These are phyloP conservation scores for Caenorhabditis sp. DNA, from an alignment of 2,888 invertebrate species.

Conservation along the genomic window DNA sequence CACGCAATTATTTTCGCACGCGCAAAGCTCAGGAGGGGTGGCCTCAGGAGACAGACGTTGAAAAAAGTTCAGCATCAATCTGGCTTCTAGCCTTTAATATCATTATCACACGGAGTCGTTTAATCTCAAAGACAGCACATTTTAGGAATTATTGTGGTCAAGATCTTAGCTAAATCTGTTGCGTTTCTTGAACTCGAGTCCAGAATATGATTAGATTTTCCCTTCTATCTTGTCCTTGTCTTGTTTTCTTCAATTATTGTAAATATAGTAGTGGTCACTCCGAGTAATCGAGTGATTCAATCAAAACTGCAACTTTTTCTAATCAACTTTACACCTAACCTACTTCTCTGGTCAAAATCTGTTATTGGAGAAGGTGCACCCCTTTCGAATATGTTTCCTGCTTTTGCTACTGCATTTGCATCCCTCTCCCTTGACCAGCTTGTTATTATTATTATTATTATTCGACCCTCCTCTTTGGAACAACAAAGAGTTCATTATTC, in stretches of 20 bases:
- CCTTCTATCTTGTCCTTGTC: no score
- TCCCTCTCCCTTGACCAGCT: background rate
- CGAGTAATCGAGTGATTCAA: no score
- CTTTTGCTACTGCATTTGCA: background rate
- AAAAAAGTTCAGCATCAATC: slow-evolving; percentile 42
- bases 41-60: background rate
- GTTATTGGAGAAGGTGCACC: slow-evolving; percentile 22
- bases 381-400: slow-evolving; percentile 18
- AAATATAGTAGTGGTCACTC: no score
- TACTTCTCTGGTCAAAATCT: background rate
- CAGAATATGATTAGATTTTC: background rate
- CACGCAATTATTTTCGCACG: slow-evolving; percentile 20
- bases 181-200: background rate
- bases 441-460: slow-evolving; percentile 41
- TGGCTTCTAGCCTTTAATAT: background rate
- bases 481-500: slow-evolving; percentile 52
- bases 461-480: slow-evolving; percentile 1
- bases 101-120: background rate
- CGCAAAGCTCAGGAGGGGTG: background rate
- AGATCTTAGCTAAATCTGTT: background rate
- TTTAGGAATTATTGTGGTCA: background rate
- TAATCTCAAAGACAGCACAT: slow-evolving; percentile 1
- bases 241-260: no score
- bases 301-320: no score
- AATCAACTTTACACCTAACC: background rate